phyloP scores from a whole-genome alignment of 2,888 invertebrate species.

The Monochamus alternatus region DNA sequence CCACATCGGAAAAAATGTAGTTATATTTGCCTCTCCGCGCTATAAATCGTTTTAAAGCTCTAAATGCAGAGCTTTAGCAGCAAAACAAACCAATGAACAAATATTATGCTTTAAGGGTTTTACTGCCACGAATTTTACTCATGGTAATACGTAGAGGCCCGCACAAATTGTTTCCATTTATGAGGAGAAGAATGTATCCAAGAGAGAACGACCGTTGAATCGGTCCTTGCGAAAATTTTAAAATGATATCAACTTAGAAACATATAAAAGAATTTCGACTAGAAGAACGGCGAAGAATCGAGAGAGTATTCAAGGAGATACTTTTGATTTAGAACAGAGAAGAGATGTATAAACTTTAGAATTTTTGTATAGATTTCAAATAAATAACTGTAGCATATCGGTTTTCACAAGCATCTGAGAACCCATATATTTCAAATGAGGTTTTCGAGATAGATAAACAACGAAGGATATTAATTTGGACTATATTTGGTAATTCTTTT shows the following conservation, averaged over 20 bases:
- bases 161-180: conserved; percentile 25
- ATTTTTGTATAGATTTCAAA: not conserved
- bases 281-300: conserved; percentile 13
- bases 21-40: conserved; percentile 50
- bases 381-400: conserved; percentile 26
- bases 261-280: not conserved
- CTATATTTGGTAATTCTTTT: not conserved
- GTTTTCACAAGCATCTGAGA: conserved; percentile 25
- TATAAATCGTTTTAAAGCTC: conserved; percentile 56
- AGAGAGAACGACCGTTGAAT: conserved; percentile 13
- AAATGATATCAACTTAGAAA: conserved; percentile 1
- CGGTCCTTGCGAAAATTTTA: conserved; percentile 27
- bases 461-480: not conserved
- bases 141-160: conserved; percentile 42
- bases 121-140: conserved; percentile 33
- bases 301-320: not conserved
- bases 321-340: conserved; percentile 19
- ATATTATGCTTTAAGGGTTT: conserved; percentile 36
- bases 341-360: not conserved
- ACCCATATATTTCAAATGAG: conserved; percentile 28
- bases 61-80: conserved; percentile 54
- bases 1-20: conserved; percentile 55
- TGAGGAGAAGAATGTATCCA: conserved; percentile 32
- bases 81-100: conserved; percentile 54
- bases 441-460: not conserved